Conservation (phyloP, 23 tunicate genomes). For the Oikopleura albicans region DNA sequence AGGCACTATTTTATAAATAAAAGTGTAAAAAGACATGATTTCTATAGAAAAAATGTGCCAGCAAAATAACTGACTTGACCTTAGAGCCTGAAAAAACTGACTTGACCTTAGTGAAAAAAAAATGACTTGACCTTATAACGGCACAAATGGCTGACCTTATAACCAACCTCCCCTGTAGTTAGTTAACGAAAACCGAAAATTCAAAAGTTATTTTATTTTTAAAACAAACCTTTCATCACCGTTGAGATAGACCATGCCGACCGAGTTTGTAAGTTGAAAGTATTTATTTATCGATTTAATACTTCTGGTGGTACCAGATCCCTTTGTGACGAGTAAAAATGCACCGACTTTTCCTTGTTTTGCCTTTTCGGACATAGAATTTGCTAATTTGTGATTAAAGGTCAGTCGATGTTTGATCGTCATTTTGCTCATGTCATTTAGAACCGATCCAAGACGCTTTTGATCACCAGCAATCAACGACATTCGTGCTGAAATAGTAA, state of each 20-base stretch:
- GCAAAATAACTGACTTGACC: too few relatives aligned
- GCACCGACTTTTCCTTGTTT: slow-evolving; percentile 16
- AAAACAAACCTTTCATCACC: slow-evolving; percentile 11
- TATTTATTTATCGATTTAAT: background rate
- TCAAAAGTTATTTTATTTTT: too few relatives aligned
- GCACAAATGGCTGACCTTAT: too few relatives aligned
- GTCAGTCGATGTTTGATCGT: slow-evolving; percentile 7
- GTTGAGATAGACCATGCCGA: slow-evolving; percentile 1
- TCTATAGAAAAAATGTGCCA: too few relatives aligned
- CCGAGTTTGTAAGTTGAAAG: slow-evolving; percentile 12
- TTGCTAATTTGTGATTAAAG: background rate
- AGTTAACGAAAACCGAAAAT: too few relatives aligned
- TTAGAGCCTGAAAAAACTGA: too few relatives aligned
- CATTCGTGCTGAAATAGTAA: background rate
- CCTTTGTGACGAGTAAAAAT: background rate
- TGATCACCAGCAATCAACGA: slow-evolving; percentile 13
- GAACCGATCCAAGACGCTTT: background rate
- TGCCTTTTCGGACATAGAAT: slow-evolving; percentile 16
- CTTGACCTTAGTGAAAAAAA: too few relatives aligned
- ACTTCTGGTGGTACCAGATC: background rate
- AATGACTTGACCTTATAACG: too few relatives aligned
- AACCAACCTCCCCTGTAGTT: too few relatives aligned
- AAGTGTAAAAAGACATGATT: too few relatives aligned
- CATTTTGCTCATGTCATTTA: background rate
- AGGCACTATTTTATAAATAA: too few relatives aligned